These are phyloP conservation scores for Paraplagusia blochii DNA, from an alignment of 2,113 vertebrate species.

Conservation along the genomic window DNA sequence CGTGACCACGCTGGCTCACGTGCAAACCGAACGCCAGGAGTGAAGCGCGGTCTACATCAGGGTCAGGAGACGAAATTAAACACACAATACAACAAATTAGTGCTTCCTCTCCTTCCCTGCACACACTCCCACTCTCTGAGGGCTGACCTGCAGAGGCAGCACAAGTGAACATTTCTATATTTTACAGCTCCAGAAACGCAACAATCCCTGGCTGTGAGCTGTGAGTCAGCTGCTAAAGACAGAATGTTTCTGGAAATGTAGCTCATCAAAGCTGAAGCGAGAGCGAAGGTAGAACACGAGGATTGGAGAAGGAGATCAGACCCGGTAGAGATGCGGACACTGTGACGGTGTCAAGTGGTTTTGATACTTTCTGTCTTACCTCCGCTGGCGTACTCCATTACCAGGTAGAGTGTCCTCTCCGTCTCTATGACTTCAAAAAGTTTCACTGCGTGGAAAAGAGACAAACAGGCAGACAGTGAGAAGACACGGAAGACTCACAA, in stretches of 20 bases:
- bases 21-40: slow-evolving; percentile 16
- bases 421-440: slow-evolving; percentile 97
- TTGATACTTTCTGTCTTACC: slow-evolving; percentile 74
- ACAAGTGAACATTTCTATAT: background rate
- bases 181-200: slow-evolving; percentile 20
- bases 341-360: too few species aligned
- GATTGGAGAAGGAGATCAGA: background rate
- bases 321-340: background rate
- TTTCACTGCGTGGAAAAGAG: slow-evolving; percentile 82
- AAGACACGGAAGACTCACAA: background rate
- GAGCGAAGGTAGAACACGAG: background rate
- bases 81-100: slow-evolving; percentile 3
- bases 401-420: slow-evolving; percentile 95
- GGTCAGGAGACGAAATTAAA: background rate
- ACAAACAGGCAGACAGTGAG: slow-evolving; percentile 2
- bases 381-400: slow-evolving; percentile 97
- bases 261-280: background rate
- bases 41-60: background rate
- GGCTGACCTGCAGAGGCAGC: slow-evolving; percentile 48
- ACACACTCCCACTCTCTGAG: slow-evolving; percentile 20
- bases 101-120: slow-evolving; percentile 5
- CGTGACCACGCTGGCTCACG: slow-evolving; percentile 32
- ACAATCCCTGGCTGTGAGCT: slow-evolving; percentile 5
- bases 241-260: slow-evolving; percentile 9
- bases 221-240: slow-evolving; percentile 40